Evolutionary conservation across 2,888 invertebrate species (phyloP).

Genomic region (Dryadula phaetusa): DNA sequence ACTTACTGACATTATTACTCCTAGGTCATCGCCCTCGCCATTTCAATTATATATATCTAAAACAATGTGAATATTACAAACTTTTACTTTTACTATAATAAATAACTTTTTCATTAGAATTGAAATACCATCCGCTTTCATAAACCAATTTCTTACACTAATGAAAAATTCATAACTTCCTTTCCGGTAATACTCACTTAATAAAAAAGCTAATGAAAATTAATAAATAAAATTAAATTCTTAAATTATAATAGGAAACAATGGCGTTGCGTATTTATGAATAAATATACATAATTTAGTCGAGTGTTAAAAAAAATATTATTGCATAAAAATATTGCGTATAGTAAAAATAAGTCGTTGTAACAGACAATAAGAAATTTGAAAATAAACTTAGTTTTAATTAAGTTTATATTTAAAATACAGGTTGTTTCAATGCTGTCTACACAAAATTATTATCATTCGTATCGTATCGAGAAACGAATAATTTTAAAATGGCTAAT

Average conservation of each 20-base stretch:
- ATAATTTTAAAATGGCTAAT: too few species aligned
- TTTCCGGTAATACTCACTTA: background rate
- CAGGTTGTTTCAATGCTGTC: too few species aligned
- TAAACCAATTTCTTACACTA: background rate
- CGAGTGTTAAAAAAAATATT: too few species aligned
- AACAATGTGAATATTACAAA: too few species aligned
- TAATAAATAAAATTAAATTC: background rate
- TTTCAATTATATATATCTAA: too few species aligned
- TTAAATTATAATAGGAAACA: background rate
- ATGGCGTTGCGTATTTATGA: background rate
- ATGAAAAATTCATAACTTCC: constrained; percentile 7
- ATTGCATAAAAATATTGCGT: background rate
- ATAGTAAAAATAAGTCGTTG: background rate
- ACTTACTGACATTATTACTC: background rate
- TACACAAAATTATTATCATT: too few species aligned
- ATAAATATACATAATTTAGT: too few species aligned
- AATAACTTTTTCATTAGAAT: background rate
- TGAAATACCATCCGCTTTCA: constrained; percentile 3
- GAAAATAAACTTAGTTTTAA: too few species aligned
- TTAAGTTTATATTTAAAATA: too few species aligned
- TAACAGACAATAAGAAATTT: too few species aligned
- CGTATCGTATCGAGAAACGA: too few species aligned
- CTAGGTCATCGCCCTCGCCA: background rate
- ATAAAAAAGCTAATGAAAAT: background rate
- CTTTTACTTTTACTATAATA: too few species aligned